phyloP scores from a whole-genome alignment of 2,113 vertebrate species.

The Hippocampus abdominalis region DNA sequence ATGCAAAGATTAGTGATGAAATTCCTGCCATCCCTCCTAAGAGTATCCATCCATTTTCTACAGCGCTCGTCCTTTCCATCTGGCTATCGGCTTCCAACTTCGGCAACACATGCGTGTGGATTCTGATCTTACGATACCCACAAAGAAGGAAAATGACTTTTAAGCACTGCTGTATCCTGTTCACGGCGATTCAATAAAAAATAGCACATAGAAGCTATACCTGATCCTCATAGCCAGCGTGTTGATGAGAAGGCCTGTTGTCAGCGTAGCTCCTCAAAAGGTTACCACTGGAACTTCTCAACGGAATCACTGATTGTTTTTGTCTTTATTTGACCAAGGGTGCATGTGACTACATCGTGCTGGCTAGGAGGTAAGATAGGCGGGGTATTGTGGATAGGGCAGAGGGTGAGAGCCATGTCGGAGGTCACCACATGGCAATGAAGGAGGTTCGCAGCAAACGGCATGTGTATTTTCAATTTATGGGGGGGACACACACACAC shows the following conservation, averaged over 20 bases:
- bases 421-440: neutral
- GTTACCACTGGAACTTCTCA: neutral
- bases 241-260: neutral
- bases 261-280: neutral
- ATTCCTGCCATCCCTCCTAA: neutral
- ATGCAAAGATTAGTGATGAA: neutral
- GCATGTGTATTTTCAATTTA: neutral
- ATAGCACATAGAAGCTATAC: slow-evolving; percentile 16
- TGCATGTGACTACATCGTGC: slow-evolving; percentile 16
- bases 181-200: neutral
- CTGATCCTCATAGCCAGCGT: slow-evolving; percentile 17
- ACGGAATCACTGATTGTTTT: neutral
- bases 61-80: too few species aligned
- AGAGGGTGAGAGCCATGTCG: too few species aligned
- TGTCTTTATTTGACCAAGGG: slow-evolving; percentile 35
- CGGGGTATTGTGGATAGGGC: neutral
- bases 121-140: too few species aligned
- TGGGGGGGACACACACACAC: too few species aligned
- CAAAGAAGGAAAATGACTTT: neutral
- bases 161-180: neutral
- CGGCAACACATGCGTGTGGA: too few species aligned
- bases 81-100: too few species aligned
- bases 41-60: too few species aligned
- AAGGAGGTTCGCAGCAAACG: neutral
- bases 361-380: slow-evolving; percentile 18